phyloP scores from a whole-genome alignment of 2,797 vertebrate species.

The Danio kyathit region DNA sequence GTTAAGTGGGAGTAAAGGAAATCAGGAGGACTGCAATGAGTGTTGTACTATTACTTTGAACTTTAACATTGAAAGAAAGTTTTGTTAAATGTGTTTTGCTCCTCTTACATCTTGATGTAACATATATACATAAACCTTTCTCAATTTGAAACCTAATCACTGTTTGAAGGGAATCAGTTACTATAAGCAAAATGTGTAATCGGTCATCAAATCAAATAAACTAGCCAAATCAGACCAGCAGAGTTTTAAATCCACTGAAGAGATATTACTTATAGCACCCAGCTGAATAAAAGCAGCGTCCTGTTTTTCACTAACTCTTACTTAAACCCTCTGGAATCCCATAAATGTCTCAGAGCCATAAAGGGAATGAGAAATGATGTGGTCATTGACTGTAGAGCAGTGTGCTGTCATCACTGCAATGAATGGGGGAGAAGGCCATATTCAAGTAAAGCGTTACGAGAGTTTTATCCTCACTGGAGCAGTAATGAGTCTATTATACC shows the following conservation, averaged over 20 bases:
- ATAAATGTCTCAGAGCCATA: conserved; percentile 76
- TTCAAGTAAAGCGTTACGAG: conserved; percentile 70
- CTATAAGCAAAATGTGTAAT: conserved; percentile 5
- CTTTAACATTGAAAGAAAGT: conserved; percentile 68
- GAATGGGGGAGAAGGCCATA: conserved; percentile 64
- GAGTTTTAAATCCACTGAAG: neutral
- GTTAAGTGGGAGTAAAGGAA: conserved; percentile 77
- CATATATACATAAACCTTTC: neutral
- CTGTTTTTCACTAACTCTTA: conserved; percentile 69
- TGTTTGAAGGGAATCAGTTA: neutral
- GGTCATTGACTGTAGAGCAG: conserved; percentile 73
- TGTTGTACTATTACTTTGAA: conserved; percentile 66
- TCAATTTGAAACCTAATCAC: neutral
- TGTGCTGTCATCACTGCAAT: conserved; percentile 68
- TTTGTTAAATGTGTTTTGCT: neutral
- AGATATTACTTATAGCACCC: conserved; percentile 67
- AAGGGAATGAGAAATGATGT: conserved; percentile 79
- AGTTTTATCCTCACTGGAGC: conserved; percentile 67
- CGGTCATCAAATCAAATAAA: conserved; percentile 11
- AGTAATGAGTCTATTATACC: conserved; percentile 79
- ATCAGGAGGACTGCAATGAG: conserved; percentile 37
- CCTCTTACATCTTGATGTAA: neutral
- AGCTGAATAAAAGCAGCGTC: conserved; percentile 64
- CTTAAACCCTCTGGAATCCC: conserved; percentile 74
- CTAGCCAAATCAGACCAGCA: neutral